Base-by-base conservation (phyloP, 2,888 invertebrate genomes). In the Cephus spinipes region DNA sequence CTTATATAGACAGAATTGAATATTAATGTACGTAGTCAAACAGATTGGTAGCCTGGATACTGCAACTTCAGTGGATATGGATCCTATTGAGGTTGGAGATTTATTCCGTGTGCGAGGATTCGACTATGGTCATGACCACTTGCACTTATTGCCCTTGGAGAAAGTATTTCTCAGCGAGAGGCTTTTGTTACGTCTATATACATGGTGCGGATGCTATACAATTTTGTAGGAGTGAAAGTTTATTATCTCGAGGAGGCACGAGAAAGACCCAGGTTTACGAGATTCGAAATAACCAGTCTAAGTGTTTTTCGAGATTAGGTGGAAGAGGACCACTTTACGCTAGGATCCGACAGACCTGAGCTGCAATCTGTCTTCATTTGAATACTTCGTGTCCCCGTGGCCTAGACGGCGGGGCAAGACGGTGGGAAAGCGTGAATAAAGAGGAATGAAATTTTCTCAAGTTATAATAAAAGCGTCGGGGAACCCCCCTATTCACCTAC, bases 331-430 rank as follows among this genome's bases (percentile, higher is more conserved):
- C 80, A 75, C 80, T 82, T 84, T 85, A 83, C 81, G 85, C 81
- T 79, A 82, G 78, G 81, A 81, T 80, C 68, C 79, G 81, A 9
- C 55, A 73, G 79, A 83, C 79, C 81, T 84, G 75, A 80, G 78
- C 80, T 79, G 84, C 81, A 82, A 86, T 86, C 85, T 86, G 85
- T 86, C 86, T 86, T 86, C 85, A 84, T 84, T 86, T 85, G 81
- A 81, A 80, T 81, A 82, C 79, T 78, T 77, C 76, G 77, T 69
- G 81, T 75, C 76, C 69, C 55, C 23, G 23, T 23, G 23, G 23
- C 9, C 55, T 55, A 55, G 55, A 55, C 23, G 1, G 55, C 9
- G 15, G 55, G 55, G 23, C 23, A 23, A 55, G 23, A 55, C 55
- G 55, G 9, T 9, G 23, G 23, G 23, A 55, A 55, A 23, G 55